Percentiles rank a stretch among this genome's conserved stretches.
These are phyloP conservation scores for Apus apus DNA, from an alignment of 2,113 vertebrate genomes.

Conservation along the genomic window DNA sequence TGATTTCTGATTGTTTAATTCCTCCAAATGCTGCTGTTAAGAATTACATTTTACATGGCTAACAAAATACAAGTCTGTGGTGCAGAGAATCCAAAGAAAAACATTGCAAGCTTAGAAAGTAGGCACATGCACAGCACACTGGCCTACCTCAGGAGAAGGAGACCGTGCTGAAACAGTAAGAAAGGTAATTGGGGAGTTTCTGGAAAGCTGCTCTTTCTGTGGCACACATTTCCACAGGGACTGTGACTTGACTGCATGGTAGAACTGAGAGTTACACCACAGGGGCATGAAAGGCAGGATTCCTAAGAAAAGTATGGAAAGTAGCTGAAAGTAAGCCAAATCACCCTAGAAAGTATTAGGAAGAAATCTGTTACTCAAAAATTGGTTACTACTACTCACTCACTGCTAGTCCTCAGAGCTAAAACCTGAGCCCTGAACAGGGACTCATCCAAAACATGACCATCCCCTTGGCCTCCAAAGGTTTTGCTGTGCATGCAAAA, in stretches of 20 bases:
- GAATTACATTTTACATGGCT: background rate
- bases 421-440: background rate
- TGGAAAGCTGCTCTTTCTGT: background rate
- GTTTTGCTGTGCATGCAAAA: background rate
- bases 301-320: background rate
- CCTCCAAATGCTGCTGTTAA: background rate
- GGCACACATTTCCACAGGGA: background rate
- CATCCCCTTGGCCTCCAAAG: background rate
- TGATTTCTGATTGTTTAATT: background rate
- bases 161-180: background rate
- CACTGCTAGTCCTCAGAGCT: background rate
- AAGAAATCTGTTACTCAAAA: background rate
- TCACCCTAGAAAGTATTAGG: background rate
- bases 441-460: background rate
- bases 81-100: background rate
- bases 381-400: background rate
- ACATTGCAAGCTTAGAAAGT: background rate
- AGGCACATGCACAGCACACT: background rate
- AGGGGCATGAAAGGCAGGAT: background rate
- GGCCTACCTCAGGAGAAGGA: background rate
- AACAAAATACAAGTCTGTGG: background rate
- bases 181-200: background rate
- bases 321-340: background rate
- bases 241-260: background rate
- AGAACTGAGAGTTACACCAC: background rate